Evolutionary conservation across 2,888 invertebrate genomes (phyloP).

Genomic region (Microctonus brassicae): DNA sequence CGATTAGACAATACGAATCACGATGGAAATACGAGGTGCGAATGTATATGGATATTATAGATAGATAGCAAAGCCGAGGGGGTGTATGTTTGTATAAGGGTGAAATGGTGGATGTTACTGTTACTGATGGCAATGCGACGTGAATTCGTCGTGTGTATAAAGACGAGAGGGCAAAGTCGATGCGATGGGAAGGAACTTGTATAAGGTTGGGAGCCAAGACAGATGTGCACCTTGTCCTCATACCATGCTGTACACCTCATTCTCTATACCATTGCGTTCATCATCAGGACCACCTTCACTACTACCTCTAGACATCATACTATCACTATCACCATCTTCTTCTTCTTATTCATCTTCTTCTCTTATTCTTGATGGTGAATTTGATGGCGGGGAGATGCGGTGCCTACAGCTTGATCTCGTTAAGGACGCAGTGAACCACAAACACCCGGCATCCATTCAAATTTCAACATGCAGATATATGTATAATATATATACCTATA

Average conservation of each 20-base stretch:
- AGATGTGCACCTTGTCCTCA: constrained; percentile 58
- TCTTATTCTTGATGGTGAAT: constrained; percentile 34
- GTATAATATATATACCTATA: constrained; percentile 59
- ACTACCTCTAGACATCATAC: too few relatives aligned
- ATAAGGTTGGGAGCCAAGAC: constrained; percentile 61
- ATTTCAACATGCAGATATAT: constrained; percentile 54
- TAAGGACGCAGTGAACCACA: constrained; percentile 67
- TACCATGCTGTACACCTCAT: constrained; percentile 27
- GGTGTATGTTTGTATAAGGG: constrained; percentile 25
- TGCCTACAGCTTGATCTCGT: constrained; percentile 64
- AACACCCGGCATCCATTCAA: constrained; percentile 66
- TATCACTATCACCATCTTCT: constrained; percentile 33
- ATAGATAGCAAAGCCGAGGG: constrained; percentile 34
- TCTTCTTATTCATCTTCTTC: constrained; percentile 26
- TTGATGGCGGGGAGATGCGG: constrained; percentile 42
- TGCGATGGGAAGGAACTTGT: constrained; percentile 39
- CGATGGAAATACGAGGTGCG: constrained; percentile 51
- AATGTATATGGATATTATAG: constrained; percentile 43
- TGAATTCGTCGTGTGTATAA: constrained; percentile 20
- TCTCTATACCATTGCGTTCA: constrained; percentile 27
- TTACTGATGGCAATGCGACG: background rate
- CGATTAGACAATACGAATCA: constrained; percentile 65
- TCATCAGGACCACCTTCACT: constrained; percentile 26
- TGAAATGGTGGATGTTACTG: constrained; percentile 2
- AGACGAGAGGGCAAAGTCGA: constrained; percentile 29